These are phyloP conservation scores for Osmerus eperlanus DNA, from an alignment of 2,113 vertebrate species.

Conservation along the genomic window DNA sequence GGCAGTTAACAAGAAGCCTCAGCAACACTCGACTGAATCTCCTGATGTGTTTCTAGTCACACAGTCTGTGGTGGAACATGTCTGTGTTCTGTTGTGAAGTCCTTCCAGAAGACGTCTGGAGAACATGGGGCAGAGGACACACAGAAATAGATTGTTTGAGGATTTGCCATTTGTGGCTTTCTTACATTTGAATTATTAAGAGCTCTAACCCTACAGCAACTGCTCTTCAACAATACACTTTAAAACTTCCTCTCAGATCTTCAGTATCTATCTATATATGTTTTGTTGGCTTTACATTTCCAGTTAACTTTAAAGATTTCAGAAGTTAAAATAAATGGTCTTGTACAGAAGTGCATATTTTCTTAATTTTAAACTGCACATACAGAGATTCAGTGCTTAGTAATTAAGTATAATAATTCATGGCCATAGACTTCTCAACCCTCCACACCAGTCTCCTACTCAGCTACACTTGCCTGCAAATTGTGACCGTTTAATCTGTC, in stretches of 20 bases:
- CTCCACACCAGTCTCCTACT: neutral
- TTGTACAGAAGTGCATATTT: too few relatives aligned
- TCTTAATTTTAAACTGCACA: too few relatives aligned
- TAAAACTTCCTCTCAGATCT: constrained; percentile 39
- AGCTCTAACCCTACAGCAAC: constrained; percentile 20
- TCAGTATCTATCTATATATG: neutral
- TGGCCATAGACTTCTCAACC: neutral
- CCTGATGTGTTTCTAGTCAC: neutral
- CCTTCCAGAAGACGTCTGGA: constrained; percentile 14
- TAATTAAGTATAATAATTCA: too few relatives aligned
- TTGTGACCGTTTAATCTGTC: neutral
- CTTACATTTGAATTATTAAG: constrained; percentile 62
- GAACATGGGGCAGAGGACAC: constrained; percentile 26
- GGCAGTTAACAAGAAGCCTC: neutral
- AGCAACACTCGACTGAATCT: neutral
- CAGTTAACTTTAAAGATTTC: neutral
- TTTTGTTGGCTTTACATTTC: neutral
- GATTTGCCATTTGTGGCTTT: constrained; percentile 33
- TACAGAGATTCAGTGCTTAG: too few relatives aligned
- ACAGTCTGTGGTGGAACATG: neutral
- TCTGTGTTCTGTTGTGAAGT: neutral
- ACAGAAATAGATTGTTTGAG: constrained; percentile 50
- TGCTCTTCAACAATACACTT: constrained; percentile 44
- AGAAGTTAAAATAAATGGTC: too few relatives aligned
- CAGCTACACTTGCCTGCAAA: neutral